phyloP scores from a whole-genome alignment of 2,888 invertebrate genomes.

The Drosophila ustulata region DNA sequence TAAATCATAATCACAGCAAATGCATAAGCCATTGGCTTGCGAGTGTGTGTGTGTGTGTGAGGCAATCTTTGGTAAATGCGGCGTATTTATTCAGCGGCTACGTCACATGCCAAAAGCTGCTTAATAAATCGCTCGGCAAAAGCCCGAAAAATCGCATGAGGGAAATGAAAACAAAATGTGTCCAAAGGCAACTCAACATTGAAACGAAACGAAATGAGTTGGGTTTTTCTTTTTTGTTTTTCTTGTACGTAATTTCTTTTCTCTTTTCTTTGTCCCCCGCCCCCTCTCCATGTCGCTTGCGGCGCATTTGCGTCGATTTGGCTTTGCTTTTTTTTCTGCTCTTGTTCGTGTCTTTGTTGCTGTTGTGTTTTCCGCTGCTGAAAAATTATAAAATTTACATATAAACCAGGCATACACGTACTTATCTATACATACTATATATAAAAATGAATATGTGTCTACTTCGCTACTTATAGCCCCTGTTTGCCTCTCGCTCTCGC shows the following conservation, averaged over 20 bases:
- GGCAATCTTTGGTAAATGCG: slow-evolving; percentile 61
- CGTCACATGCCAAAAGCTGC: slow-evolving; percentile 71
- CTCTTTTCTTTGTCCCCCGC: background rate
- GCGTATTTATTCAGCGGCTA: slow-evolving; percentile 61
- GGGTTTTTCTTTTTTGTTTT: slow-evolving; percentile 43
- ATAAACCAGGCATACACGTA: slow-evolving; percentile 51
- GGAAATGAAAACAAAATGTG: slow-evolving; percentile 67
- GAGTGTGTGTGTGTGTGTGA: slow-evolving; percentile 23
- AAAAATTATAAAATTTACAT: slow-evolving; percentile 76
- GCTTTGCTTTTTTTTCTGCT: slow-evolving; percentile 24
- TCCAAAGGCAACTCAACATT: slow-evolving; percentile 51
- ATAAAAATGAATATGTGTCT: slow-evolving; percentile 48
- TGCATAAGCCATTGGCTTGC: slow-evolving; percentile 44
- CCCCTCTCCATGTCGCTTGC: slow-evolving; percentile 40
- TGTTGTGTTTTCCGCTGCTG: slow-evolving; percentile 40
- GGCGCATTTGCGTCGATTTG: slow-evolving; percentile 77
- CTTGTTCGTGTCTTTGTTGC: slow-evolving; percentile 5
- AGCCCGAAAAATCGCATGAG: slow-evolving; percentile 63
- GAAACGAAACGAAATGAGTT: slow-evolving; percentile 53
- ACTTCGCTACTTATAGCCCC: slow-evolving; percentile 66
- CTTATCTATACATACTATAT: slow-evolving; percentile 40
- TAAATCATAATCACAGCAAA: slow-evolving; percentile 59
- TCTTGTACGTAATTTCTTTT: slow-evolving; percentile 41
- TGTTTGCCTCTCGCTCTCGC: background rate
- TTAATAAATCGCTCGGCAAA: slow-evolving; percentile 61